Conservation (phyloP, 2,888 invertebrate species). For the Patella pellucida region DNA sequence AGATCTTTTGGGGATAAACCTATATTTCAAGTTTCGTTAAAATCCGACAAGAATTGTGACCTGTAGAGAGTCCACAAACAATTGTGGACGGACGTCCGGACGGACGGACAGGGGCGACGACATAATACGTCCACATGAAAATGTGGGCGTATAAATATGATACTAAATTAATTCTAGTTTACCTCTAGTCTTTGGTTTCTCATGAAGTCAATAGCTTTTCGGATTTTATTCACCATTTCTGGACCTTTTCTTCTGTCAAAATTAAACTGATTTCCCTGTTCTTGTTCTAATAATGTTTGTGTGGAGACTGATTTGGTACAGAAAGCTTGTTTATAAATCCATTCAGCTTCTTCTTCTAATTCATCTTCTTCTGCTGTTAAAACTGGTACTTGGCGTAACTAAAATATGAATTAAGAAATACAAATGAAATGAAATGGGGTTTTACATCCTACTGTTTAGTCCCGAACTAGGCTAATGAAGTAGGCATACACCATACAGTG, state of each 20-base stretch:
- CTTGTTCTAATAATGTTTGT: conserved; percentile 75
- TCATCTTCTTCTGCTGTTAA: conserved; percentile 79
- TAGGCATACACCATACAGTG: too few relatives aligned
- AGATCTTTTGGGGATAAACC: too few relatives aligned
- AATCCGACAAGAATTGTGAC: too few relatives aligned
- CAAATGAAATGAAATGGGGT: neutral
- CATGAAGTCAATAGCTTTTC: conserved; percentile 95
- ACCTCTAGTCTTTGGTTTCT: conserved; percentile 91
- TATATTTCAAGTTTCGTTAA: too few relatives aligned
- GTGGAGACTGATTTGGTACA: conserved; percentile 85
- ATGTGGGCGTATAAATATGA: too few relatives aligned
- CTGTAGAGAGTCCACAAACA: too few relatives aligned
- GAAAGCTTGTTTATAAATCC: conserved; percentile 97
- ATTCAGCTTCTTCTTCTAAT: conserved; percentile 93
- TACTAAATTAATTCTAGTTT: conserved; percentile 13
- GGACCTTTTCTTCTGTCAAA: conserved; percentile 41
- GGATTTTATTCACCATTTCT: conserved; percentile 79
- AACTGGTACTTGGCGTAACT: conserved; percentile 88
- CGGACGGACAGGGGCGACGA: too few relatives aligned
- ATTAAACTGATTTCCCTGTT: conserved; percentile 7
- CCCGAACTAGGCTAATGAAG: neutral
- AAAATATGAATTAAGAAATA: conserved; percentile 66
- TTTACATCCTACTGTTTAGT: neutral
- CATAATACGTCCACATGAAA: too few relatives aligned
- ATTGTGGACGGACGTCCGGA: too few relatives aligned